These are phyloP conservation scores for Acromyrmex heyeri DNA, from an alignment of 1,140 invertebrate genomes.

Conservation along the genomic window DNA sequence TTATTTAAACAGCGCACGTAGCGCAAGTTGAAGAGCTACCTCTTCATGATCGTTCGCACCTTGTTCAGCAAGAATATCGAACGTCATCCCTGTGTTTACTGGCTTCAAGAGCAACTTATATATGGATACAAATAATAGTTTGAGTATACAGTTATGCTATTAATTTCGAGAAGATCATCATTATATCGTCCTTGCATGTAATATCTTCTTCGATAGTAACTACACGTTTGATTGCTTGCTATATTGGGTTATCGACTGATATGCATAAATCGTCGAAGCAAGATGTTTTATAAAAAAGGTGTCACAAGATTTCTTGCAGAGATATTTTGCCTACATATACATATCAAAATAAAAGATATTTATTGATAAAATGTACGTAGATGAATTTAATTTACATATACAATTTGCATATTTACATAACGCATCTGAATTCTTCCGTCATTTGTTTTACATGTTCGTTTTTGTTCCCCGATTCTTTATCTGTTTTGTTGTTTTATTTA, in stretches of 20 bases:
- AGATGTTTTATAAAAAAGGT: neutral
- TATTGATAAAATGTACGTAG: neutral
- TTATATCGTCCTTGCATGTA: neutral
- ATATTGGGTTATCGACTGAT: constrained; percentile 19
- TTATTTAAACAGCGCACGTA: constrained; percentile 62
- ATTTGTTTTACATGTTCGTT: neutral
- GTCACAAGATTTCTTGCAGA: neutral
- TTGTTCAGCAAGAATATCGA: constrained; percentile 50
- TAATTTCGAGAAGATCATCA: constrained; percentile 13
- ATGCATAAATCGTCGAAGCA: neutral
- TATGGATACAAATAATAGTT: constrained; percentile 26
- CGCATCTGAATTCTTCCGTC: neutral
- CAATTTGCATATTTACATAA: neutral
- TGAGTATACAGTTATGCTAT: constrained; percentile 16
- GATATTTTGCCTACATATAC: neutral
- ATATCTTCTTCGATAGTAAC: neutral
- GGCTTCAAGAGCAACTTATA: neutral
- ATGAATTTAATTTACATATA: constrained; percentile 3
- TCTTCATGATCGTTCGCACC: constrained; percentile 61
- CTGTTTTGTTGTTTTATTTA: neutral
- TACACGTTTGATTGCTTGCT: neutral
- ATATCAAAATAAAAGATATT: neutral
- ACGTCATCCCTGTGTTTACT: constrained; percentile 21
- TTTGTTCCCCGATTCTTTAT: neutral
- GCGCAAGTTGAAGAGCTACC: constrained; percentile 1